These are phyloP conservation scores for Macroramphosus scolopax DNA, from an alignment of 2,797 vertebrate genomes.

Conservation along the genomic window DNA sequence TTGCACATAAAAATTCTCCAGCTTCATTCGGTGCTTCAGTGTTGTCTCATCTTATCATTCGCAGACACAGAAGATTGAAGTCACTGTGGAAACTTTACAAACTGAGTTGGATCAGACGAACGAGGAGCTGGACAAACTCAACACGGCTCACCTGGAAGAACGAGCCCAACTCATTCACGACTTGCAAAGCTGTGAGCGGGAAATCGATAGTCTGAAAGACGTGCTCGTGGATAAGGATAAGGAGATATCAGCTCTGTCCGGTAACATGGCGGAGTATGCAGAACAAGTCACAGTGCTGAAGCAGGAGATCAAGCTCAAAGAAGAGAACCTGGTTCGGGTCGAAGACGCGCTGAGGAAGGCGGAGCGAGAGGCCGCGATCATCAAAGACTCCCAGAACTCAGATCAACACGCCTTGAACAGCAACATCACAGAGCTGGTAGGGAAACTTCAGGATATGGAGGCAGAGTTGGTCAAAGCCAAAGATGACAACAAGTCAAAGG, in stretches of 20 bases:
- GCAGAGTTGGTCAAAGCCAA: constrained; percentile 66
- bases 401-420: constrained; percentile 77
- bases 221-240: constrained; percentile 82
- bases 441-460: constrained; percentile 71
- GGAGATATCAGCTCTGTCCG: constrained; percentile 77
- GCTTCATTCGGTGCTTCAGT: neutral
- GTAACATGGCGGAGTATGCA: constrained; percentile 79
- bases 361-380: constrained; percentile 73
- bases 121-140: constrained; percentile 89
- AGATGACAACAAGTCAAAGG: constrained; percentile 72
- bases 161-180: constrained; percentile 88
- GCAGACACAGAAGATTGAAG: constrained; percentile 85
- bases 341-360: constrained; percentile 78
- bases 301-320: constrained; percentile 80
- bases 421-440: constrained; percentile 77
- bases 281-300: constrained; percentile 83
- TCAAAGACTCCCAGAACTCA: constrained; percentile 80
- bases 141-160: constrained; percentile 84
- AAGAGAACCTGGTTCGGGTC: constrained; percentile 77
- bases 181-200: constrained; percentile 88
- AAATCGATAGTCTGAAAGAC: constrained; percentile 86
- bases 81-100: constrained; percentile 76
- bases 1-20: neutral
- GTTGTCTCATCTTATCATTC: constrained; percentile 22
- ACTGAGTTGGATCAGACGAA: constrained; percentile 86